Evolutionary conservation across 1,140 invertebrate genomes (phyloP).

Genomic region (Acromyrmex echinatior): DNA sequence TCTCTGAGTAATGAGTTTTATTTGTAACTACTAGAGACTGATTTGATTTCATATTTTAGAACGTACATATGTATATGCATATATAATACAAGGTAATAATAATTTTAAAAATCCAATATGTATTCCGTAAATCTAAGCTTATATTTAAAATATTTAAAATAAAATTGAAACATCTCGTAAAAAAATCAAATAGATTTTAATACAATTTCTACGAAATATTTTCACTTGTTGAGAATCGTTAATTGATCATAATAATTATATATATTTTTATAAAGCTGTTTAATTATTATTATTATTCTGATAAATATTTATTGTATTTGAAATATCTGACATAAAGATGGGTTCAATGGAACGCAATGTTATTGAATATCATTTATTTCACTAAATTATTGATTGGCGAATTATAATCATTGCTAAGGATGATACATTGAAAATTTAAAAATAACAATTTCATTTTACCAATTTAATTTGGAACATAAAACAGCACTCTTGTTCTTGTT

Average conservation of each 20-base stretch:
- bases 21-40: not conserved
- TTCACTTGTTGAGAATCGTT: not conserved
- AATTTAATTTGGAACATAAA: slow-evolving; percentile 84
- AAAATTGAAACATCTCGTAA: not conserved
- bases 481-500: slow-evolving; percentile 83
- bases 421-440: not conserved
- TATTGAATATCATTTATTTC: slow-evolving; percentile 60
- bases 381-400: slow-evolving; percentile 60
- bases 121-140: not conserved
- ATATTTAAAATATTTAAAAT: too few relatives aligned
- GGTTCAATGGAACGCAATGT: not conserved
- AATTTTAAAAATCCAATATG: too few relatives aligned
- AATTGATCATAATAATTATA: not conserved
- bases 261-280: not conserved
- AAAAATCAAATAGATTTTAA: not conserved
- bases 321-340: not conserved
- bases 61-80: too few relatives aligned
- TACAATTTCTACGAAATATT: not conserved
- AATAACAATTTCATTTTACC: slow-evolving; percentile 72
- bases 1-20: not conserved
- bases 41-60: too few relatives aligned
- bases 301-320: not conserved
- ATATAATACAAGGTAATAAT: too few relatives aligned
- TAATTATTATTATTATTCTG: not conserved
- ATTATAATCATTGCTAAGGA: slow-evolving; percentile 38